Conservation (phyloP, 2,797 vertebrate species). For the Scyliorhinus canicula region DNA sequence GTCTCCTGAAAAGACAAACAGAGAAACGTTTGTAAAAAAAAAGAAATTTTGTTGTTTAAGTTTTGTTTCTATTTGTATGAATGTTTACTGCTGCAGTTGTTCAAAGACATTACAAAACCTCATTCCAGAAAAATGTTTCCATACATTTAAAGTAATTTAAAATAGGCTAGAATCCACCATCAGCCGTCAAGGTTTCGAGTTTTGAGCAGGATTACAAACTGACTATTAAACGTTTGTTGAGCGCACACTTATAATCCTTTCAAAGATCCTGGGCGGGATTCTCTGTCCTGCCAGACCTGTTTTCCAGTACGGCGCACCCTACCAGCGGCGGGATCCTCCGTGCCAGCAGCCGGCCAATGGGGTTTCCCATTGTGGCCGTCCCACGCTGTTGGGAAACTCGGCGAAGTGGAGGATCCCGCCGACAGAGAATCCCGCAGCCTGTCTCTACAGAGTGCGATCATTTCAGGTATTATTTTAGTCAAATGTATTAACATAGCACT, state of each 20-base stretch:
- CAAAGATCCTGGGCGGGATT: too few relatives aligned
- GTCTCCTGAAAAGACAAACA: constrained; percentile 68
- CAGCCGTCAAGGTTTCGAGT: neutral
- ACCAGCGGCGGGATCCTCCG: too few relatives aligned
- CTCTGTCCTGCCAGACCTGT: too few relatives aligned
- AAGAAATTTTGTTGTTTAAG: neutral
- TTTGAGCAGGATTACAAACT: neutral
- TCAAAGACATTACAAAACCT: neutral
- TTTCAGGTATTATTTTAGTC: neutral
- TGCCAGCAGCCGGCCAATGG: too few relatives aligned
- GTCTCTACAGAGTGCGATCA: neutral
- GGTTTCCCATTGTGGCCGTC: too few relatives aligned
- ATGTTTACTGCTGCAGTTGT: too few relatives aligned
- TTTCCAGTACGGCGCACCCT: too few relatives aligned
- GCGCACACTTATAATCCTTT: neutral
- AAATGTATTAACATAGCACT: neutral
- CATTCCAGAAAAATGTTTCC: neutral
- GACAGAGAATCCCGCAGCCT: too few relatives aligned
- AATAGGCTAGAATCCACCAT: neutral
- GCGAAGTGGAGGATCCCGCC: too few relatives aligned
- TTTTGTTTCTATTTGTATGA: neutral
- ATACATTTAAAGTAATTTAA: neutral
- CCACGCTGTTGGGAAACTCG: too few relatives aligned
- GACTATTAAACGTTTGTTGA: neutral
- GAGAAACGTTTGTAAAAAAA: neutral